Evolutionary conservation across 2,113 vertebrate genomes (phyloP).

Genomic region (Centrocercus urophasianus): DNA sequence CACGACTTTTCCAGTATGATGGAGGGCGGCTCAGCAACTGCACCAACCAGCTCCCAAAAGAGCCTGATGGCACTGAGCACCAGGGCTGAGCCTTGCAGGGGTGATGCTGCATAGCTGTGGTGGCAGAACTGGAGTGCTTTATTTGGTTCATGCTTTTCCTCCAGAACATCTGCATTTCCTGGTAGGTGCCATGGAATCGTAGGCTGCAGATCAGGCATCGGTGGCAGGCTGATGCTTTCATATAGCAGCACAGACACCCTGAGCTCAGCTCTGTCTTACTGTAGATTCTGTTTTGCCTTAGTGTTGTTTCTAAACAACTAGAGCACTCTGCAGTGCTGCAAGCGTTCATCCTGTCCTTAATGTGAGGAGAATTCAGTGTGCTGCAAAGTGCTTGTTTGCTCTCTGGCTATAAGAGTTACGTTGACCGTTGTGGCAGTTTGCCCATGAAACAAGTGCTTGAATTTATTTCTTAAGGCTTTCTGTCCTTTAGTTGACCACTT

Average conservation of each 20-base stretch:
- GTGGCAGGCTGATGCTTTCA: background rate
- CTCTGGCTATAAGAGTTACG: background rate
- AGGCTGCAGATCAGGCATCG: background rate
- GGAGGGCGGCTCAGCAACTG: too few species aligned
- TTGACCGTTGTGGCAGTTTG: background rate
- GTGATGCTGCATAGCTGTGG: background rate
- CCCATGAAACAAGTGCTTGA: background rate
- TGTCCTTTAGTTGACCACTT: background rate
- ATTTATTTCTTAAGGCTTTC: background rate
- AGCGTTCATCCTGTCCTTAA: background rate
- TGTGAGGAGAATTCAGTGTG: background rate
- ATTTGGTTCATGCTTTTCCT: background rate
- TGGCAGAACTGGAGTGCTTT: background rate
- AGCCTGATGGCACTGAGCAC: background rate
- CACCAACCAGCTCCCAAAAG: background rate
- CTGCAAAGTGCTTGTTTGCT: slow-evolving; percentile 45
- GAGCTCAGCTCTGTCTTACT: background rate
- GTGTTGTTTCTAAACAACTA: background rate
- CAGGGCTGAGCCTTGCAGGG: background rate
- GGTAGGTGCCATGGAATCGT: background rate
- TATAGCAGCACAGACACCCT: background rate
- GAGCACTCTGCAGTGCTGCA: background rate
- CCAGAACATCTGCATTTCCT: slow-evolving; percentile 35
- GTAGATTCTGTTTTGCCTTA: background rate
- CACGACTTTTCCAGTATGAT: too few species aligned